Base-by-base conservation (phyloP, 2,888 invertebrate genomes). In the Chloroclystis v-ata region DNA sequence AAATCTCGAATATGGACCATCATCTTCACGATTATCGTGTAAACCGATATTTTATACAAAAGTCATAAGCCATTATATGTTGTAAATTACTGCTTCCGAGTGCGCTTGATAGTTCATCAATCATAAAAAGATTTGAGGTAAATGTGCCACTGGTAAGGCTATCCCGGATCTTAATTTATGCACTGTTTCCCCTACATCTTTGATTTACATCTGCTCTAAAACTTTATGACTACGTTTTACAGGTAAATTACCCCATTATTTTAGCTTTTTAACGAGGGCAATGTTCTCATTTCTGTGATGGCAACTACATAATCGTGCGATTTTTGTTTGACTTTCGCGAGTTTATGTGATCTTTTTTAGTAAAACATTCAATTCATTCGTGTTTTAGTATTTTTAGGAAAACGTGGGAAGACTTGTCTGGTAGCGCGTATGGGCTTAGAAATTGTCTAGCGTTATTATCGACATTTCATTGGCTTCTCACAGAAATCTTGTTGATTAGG, bases 361-460 rank as follows among this genome's bases (percentile, higher is more conserved):
- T 41, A 24, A 35, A 44, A 47, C 25, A 16, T 28, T 25, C 14
- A 24, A 28, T 26, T 54, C 28, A 43, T 37, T 45, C 10, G 38
- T 14, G 29, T 51, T 44, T 50, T 28, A 37, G 38, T 42, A 33
- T 30, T 43, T 38, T 33, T 44, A 33, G 37, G 37, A 35, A 43
- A 37, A 56, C 37, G 49, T 37, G 53, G 51, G 55, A 58, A 66
- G 41, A 62, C 67, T 37, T 47, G 33, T 53, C 20, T 64, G 68
- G 73, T 44, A 49, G 16, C 16, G 33, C 57, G 63, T 65, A 66
- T 70, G 66, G 68, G 72, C 73, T 55, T 69, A 66, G 63, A 59
- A 49, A 51, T 55, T 11, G 50, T 55, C 60, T 64, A 65, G 47
- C 60, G 73, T 62, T 64, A 60, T 67, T 69, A 67, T 67, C 66